These are phyloP conservation scores for Thaumatotibia leucotreta DNA, from an alignment of 1,140 invertebrate genomes.

Conservation along the genomic window DNA sequence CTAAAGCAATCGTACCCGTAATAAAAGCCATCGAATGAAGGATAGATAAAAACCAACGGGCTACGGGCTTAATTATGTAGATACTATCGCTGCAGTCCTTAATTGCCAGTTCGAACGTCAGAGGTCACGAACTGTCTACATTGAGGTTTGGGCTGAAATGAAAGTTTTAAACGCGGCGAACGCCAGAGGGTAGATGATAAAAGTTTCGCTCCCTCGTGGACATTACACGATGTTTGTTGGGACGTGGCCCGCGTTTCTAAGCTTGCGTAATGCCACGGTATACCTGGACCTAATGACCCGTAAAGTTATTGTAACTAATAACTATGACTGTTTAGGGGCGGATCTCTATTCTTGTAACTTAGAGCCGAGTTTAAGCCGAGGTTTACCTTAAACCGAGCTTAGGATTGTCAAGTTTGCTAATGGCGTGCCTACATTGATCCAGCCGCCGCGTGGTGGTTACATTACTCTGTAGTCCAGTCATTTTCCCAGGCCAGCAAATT, in stretches of 20 bases:
- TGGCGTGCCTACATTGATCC: background rate
- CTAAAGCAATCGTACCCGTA: constrained; percentile 1
- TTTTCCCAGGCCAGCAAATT: no score
- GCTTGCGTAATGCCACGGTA: background rate
- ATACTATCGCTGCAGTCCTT: constrained; percentile 3
- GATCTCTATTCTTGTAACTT: background rate
- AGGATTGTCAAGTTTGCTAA: background rate
- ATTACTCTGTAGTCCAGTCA: no score
- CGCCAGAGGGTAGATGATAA: constrained; percentile 34
- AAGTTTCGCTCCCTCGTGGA: constrained; percentile 37
- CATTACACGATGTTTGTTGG: constrained; percentile 37
- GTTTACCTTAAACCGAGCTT: background rate
- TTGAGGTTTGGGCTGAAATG: constrained; percentile 25
- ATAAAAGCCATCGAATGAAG: constrained; percentile 10
- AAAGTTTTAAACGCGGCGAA: constrained; percentile 35
- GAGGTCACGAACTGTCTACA: constrained; percentile 16
- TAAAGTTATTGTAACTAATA: constrained; percentile 5
- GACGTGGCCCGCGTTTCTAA: constrained; percentile 14
- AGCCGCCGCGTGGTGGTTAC: background rate
- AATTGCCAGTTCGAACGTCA: constrained; percentile 11
- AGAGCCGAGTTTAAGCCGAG: background rate
- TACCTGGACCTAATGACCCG: background rate
- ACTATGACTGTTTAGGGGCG: background rate
- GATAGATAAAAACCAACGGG: constrained; percentile 2
- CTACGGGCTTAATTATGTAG: constrained; percentile 7